phyloP scores from a whole-genome alignment of 2,113 vertebrate species.

The Cephalopterus ornatus region DNA sequence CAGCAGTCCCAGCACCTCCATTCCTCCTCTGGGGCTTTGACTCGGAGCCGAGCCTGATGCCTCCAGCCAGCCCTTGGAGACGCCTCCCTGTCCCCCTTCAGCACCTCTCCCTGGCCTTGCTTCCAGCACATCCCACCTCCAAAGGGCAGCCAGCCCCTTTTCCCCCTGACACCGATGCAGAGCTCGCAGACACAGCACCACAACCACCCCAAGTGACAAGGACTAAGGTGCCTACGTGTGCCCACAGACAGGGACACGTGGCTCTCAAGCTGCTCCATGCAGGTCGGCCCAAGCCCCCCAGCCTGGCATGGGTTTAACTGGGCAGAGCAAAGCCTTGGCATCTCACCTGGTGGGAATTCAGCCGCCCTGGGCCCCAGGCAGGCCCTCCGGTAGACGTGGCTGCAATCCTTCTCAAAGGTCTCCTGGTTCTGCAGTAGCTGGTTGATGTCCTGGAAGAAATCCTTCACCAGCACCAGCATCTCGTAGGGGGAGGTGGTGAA shows the following conservation, averaged over 20 bases:
- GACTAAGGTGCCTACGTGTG: not conserved
- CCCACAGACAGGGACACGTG: not conserved
- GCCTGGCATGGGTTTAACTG: not conserved
- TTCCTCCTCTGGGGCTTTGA: not conserved
- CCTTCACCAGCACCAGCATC: constrained; percentile 72
- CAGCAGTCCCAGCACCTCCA: not conserved
- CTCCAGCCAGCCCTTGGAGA: not conserved
- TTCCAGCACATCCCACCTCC: not conserved
- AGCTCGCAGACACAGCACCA: not conserved
- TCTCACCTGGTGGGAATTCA: constrained; percentile 42
- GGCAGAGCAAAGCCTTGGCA: not conserved
- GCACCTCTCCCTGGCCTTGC: not conserved
- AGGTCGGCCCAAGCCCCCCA: not conserved
- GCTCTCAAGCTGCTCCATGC: constrained; percentile 26
- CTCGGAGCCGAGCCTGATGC: not conserved
- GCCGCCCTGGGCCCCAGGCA: constrained; percentile 28
- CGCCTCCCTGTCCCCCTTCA: not conserved
- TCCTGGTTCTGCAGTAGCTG: constrained; percentile 42
- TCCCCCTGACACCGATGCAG: not conserved
- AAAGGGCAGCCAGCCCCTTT: not conserved
- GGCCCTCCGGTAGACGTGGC: constrained; percentile 15
- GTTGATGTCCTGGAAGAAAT: constrained; percentile 69
- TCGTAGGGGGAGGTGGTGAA: constrained; percentile 63
- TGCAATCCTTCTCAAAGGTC: constrained; percentile 71
- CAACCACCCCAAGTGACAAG: not conserved